phyloP scores from a whole-genome alignment of 2,113 vertebrate genomes.

The Balaeniceps rex region DNA sequence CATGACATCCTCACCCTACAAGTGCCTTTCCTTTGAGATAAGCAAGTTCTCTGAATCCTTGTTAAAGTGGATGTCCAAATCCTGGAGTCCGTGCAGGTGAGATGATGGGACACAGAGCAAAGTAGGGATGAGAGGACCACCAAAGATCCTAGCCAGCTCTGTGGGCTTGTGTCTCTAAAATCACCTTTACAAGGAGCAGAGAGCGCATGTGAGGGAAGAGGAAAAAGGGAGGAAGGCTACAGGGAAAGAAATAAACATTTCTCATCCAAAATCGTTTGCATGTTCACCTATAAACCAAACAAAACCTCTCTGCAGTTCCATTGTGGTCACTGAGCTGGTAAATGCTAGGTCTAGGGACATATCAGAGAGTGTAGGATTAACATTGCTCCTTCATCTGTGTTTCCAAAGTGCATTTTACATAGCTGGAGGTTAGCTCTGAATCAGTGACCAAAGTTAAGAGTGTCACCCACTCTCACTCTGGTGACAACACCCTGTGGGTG shows the following conservation, averaged over 20 bases:
- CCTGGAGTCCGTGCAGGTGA: not conserved
- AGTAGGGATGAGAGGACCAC: not conserved
- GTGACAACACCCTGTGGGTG: not conserved
- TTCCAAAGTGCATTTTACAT: not conserved
- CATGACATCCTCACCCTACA: not conserved
- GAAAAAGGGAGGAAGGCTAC: not conserved
- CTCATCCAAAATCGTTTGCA: not conserved
- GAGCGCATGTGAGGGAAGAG: not conserved
- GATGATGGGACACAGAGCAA: not conserved
- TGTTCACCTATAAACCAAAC: not conserved
- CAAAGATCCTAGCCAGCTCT: not conserved
- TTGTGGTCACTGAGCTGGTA: not conserved
- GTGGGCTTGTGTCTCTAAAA: not conserved
- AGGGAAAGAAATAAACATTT: not conserved
- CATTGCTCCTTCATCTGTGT: not conserved
- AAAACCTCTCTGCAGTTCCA: not conserved
- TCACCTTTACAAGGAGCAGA: not conserved
- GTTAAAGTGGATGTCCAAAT: not conserved
- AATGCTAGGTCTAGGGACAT: not conserved
- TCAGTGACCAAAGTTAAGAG: not conserved
- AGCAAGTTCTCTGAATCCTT: not conserved
- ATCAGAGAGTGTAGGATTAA: not conserved
- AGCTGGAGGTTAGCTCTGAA: not conserved
- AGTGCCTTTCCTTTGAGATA: not conserved
- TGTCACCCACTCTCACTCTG: fast-evolving